phyloP scores from a whole-genome alignment of 1,140 invertebrate genomes.

The Akabosia matsudoensis region DNA sequence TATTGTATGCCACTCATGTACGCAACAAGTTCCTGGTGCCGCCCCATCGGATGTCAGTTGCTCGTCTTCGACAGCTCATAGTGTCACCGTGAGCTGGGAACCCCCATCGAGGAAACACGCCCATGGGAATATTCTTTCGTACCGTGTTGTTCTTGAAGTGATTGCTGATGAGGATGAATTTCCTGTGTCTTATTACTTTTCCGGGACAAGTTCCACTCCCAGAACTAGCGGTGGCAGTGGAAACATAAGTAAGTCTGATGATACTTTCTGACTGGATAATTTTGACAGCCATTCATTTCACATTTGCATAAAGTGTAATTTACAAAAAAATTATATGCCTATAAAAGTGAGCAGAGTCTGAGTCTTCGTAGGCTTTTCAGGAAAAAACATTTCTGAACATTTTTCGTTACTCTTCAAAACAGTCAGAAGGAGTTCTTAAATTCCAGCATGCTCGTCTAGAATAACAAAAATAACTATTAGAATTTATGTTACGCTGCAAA shows the following conservation, averaged over 20 bases:
- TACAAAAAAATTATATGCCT: background rate
- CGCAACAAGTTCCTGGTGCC: constrained; percentile 62
- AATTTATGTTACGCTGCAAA: too few species aligned
- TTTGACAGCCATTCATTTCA: constrained; percentile 3
- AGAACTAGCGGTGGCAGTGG: background rate
- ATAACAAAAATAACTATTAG: too few species aligned
- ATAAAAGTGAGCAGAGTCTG: background rate
- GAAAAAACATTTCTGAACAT: too few species aligned
- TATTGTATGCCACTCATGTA: constrained; percentile 19
- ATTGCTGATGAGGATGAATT: constrained; percentile 48
- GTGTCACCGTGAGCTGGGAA: constrained; percentile 72
- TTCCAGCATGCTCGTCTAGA: too few species aligned
- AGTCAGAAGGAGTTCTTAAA: too few species aligned
- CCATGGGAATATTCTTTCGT: constrained; percentile 74
- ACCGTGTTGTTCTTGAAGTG: constrained; percentile 73
- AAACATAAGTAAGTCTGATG: constrained; percentile 7
- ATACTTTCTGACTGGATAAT: background rate
- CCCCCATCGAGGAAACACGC: constrained; percentile 65
- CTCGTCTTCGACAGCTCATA: constrained; percentile 64
- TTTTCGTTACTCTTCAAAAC: too few species aligned
- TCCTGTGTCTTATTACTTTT: constrained; percentile 12
- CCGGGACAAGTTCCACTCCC: background rate
- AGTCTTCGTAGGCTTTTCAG: too few species aligned
- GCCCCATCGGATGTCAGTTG: constrained; percentile 65
- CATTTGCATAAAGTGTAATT: constrained; percentile 10